A percentile compares a stretch with the other conserved stretches of the same genome.
phyloP scores from a whole-genome alignment of 2,113 vertebrate genomes.

The Chionomys nivalis region DNA sequence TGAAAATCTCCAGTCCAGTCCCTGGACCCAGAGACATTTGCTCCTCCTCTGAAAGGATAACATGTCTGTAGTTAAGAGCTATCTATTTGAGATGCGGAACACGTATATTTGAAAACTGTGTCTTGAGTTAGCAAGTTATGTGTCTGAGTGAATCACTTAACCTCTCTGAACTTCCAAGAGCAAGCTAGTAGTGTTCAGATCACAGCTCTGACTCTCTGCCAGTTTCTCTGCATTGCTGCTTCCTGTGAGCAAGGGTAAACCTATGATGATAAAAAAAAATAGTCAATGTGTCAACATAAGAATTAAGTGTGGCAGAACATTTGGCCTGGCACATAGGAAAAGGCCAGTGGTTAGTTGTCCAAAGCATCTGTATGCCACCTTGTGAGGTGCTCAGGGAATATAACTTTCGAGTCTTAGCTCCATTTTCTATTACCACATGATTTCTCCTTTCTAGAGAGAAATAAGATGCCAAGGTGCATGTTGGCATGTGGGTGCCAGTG shows the following conservation, averaged over 20 bases:
- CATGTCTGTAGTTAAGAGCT: background rate
- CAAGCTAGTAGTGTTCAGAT: background rate
- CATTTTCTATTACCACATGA: background rate
- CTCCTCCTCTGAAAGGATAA: background rate
- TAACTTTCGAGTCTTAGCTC: background rate
- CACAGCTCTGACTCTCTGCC: background rate
- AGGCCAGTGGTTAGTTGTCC: background rate
- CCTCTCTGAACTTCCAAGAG: background rate
- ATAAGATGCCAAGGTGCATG: background rate
- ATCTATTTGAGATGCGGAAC: background rate
- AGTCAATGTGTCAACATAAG: background rate
- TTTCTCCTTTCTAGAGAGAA: constrained; percentile 42
- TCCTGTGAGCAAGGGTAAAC: background rate
- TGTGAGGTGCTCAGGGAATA: background rate
- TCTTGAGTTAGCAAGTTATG: background rate
- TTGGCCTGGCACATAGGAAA: background rate
- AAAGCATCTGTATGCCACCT: background rate
- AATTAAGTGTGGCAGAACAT: background rate
- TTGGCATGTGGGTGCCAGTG: background rate
- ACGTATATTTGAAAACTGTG: background rate
- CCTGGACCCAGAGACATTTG: accelerated
- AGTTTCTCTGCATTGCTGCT: background rate
- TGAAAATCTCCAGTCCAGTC: background rate
- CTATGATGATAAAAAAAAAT: background rate
- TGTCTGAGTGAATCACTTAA: background rate